Evolutionary conservation across 1,140 invertebrate genomes (phyloP).

Genomic region (Drosophila pruinosa): DNA sequence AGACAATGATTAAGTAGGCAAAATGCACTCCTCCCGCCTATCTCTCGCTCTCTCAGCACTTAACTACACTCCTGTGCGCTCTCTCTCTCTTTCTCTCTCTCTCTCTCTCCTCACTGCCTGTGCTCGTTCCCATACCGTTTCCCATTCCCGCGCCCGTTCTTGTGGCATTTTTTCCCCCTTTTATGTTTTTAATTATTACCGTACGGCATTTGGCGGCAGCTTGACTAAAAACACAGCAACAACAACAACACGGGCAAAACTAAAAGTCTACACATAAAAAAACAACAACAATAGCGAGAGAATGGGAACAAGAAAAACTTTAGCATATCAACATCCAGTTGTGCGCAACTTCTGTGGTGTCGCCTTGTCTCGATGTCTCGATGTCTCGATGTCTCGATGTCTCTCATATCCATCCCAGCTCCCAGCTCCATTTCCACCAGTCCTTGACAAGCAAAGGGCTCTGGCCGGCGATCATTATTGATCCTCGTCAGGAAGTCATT

Average conservation of each 20-base stretch:
- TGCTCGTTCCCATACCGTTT: conserved; percentile 34
- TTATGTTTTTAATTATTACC: conserved; percentile 81
- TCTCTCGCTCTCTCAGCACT: background rate
- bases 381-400: conserved; percentile 31
- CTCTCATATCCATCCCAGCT: conserved; percentile 7
- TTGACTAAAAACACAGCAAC: conserved; percentile 57
- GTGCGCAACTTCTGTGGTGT: conserved; percentile 21
- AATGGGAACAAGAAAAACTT: conserved; percentile 3
- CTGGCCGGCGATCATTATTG: too few relatives aligned
- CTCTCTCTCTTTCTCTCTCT: background rate
- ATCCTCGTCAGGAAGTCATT: too few relatives aligned
- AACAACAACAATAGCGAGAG: background rate
- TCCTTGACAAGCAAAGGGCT: conserved; percentile 1
- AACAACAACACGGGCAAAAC: conserved; percentile 22
- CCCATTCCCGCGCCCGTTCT: conserved; percentile 33
- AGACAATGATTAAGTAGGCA: conserved; percentile 81
- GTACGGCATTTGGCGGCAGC: conserved; percentile 64
- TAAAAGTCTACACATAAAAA: conserved; percentile 6
- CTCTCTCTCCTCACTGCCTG: conserved; percentile 6
- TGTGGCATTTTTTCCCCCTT: conserved; percentile 56
- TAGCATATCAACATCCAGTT: conserved; percentile 30
- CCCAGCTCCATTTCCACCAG: conserved; percentile 10
- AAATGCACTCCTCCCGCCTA: conserved; percentile 44
- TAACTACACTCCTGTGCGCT: background rate
- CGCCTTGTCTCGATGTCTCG: conserved; percentile 24